phyloP scores from a whole-genome alignment of 2,797 vertebrate species.

The Urophycis tenuis region DNA sequence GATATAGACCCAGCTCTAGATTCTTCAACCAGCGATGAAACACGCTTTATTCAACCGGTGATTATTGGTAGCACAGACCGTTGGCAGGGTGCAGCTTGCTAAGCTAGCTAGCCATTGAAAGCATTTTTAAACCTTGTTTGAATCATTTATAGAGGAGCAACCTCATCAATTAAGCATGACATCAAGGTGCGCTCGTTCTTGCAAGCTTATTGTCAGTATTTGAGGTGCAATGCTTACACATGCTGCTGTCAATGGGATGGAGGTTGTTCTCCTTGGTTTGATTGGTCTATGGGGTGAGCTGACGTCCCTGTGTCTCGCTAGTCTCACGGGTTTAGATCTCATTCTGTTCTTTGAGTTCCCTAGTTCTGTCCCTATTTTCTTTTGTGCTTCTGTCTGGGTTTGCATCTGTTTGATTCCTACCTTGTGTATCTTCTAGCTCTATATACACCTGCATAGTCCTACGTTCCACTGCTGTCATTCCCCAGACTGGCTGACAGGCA shows the following conservation, averaged over 20 bases:
- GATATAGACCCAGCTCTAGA: not conserved
- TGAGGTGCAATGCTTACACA: not conserved
- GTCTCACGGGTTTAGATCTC: not conserved
- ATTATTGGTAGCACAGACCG: not conserved
- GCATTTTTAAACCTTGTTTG: not conserved
- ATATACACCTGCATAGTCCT: no score
- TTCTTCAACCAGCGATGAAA: not conserved
- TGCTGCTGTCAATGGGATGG: not conserved
- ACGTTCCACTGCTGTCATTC: no score
- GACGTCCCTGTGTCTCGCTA: not conserved
- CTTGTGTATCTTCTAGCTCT: not conserved
- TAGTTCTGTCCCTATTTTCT: not conserved
- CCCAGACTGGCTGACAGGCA: no score
- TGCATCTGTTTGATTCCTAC: not conserved
- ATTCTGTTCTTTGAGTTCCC: not conserved
- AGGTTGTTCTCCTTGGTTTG: not conserved
- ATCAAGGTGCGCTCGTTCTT: not conserved
- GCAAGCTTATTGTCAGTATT: not conserved
- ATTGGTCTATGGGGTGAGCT: not conserved
- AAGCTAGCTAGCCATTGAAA: not conserved
- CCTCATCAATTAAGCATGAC: not conserved
- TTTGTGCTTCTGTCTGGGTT: not conserved
- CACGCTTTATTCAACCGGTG: not conserved
- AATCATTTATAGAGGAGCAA: not conserved
- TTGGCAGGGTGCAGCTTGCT: not conserved